A percentile compares a stretch with the other conserved stretches of the same genome.
These are phyloP conservation scores for Etheostoma cragini DNA, from an alignment of 2,113 vertebrate species.

Conservation along the genomic window DNA sequence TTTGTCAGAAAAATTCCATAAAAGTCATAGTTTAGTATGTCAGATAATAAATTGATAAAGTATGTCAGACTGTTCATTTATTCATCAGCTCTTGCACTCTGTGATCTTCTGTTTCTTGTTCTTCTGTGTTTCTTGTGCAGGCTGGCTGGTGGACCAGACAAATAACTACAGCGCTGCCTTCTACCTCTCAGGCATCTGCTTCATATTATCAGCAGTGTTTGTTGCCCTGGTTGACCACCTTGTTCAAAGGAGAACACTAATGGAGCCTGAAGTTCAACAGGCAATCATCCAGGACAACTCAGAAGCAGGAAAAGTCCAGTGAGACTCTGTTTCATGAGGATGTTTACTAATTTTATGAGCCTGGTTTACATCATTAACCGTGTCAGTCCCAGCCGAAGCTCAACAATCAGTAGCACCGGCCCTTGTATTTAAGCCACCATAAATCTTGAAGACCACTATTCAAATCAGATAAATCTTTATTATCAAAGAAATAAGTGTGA, in stretches of 20 bases:
- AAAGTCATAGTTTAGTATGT: no score
- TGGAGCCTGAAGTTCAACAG: neutral
- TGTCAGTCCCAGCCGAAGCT: neutral
- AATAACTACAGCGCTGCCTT: conserved; percentile 66
- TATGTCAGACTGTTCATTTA: neutral
- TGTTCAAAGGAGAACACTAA: conserved; percentile 55
- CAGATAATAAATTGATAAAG: no score
- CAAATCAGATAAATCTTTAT: no score
- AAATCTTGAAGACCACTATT: no score
- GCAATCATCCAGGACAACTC: neutral
- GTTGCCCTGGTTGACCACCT: conserved; percentile 69
- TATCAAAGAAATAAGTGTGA: no score
- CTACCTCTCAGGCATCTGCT: conserved; percentile 75
- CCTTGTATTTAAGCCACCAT: neutral
- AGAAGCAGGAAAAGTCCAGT: neutral
- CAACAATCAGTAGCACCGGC: neutral
- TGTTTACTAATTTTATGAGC: neutral
- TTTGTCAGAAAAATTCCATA: no score
- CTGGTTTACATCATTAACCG: neutral
- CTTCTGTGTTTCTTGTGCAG: conserved; percentile 43
- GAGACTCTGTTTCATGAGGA: neutral
- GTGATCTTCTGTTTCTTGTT: conserved; percentile 15
- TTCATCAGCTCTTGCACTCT: neutral
- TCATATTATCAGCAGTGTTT: conserved; percentile 62
- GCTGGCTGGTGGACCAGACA: conserved; percentile 75